Percentiles rank a stretch among this genome's conserved stretches.
These are phyloP conservation scores for Caenorhabditis elegans DNA, from an alignment of 1,140 invertebrate species.

Conservation along the genomic window WBcel235 BX284606.5:9836501-9837000, in stretches of 20 bases:
- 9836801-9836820: background rate
- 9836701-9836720: background rate
- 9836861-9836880: background rate
- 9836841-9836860: background rate
- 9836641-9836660: background rate
- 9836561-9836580: background rate
- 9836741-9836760: background rate
- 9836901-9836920: background rate
- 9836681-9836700: background rate
- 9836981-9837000: constrained; percentile 5
- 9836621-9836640: background rate
- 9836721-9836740: background rate
- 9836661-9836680: background rate
- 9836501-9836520: constrained; percentile 19
- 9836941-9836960: background rate
- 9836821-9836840: background rate
- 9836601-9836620: background rate
- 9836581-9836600: background rate
- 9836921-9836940: too few relatives aligned
- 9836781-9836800: background rate
- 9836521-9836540: background rate
- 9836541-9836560: background rate
- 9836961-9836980: background rate
- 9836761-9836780: background rate
- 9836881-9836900: background rate